phyloP scores from a whole-genome alignment of 2,113 vertebrate species.

The Calidris pygmaea region DNA sequence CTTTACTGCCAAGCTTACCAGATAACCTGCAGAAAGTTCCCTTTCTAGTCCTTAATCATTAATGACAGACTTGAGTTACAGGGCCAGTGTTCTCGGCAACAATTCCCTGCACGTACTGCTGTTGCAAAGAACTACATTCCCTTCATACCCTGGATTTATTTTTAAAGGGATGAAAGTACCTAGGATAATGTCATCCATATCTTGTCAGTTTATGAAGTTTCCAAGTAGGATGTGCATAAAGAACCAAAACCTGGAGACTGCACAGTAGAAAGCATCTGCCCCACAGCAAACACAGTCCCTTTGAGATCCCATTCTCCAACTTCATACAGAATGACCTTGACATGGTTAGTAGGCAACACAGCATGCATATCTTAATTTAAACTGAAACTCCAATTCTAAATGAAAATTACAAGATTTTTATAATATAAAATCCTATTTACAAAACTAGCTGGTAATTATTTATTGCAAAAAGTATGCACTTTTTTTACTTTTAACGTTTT shows the following conservation, averaged over 20 bases:
- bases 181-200: neutral
- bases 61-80: neutral
- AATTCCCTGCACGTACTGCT: neutral
- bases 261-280: neutral
- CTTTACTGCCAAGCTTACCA: neutral
- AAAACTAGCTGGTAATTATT: neutral
- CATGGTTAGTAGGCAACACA: neutral
- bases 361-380: neutral
- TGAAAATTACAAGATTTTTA: neutral
- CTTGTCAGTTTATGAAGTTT: neutral
- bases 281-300: neutral
- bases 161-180: neutral
- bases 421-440: neutral
- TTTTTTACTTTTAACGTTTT: neutral
- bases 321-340: neutral
- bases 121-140: neutral
- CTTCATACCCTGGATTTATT: neutral
- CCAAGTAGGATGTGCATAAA: neutral
- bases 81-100: neutral
- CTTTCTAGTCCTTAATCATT: neutral
- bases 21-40: neutral
- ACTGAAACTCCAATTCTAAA: neutral
- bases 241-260: neutral
- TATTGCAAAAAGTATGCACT: neutral
- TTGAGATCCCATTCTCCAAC: neutral